Base-by-base conservation (phyloP, 2,113 vertebrate genomes). In the Poeciliopsis occidentalis region DNA sequence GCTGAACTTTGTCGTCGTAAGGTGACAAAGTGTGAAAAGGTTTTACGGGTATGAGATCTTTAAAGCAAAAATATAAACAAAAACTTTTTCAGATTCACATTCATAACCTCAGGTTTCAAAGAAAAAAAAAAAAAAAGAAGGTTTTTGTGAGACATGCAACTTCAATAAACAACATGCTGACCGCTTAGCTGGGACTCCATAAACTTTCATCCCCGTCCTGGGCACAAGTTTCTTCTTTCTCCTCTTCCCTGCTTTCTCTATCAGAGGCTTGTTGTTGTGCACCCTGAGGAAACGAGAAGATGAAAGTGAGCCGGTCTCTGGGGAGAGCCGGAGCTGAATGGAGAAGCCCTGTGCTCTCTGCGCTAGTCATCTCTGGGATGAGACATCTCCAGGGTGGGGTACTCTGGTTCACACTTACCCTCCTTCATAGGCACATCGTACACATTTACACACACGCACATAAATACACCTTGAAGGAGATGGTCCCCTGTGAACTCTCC, bases 271-370 rank as follows among this genome's bases (percentile, higher is more conserved):
- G 87, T 92, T 92, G 85, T 88, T 73, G 79, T 79, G 77, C 85
- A 80, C 89, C 93, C 89, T 2, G 75, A 92, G 92, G 93, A 92
- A 76, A 81, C 60, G 44, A 27, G 51, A 81, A 92, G 92, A 94
- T 94, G 87, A 94, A 94, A 94, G 87, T 29, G 73, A 84, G 84
- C 54, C 34, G 80, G 67, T 94, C 91, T 83, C 89, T 26, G 37
- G 91, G 85, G 94, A 92, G 71, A 66, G 67, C 73, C 75, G 69
- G 73, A 68, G 68, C 64, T 82, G 85, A 76, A 70, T 37, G 71
- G 74, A 76, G 85, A 88, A 87, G 80, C 87, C 83, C 83, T 54
- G 24, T 60, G 66, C 60, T 13, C 71, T 47, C 32, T 60, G 66
- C 60, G 12, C 71, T 85, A 7, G 26, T 72, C 82, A 73, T 85